These are phyloP conservation scores for Lethenteron camtschaticum DNA, from an alignment of 2,113 vertebrate genomes.

Conservation along the genomic window DNA sequence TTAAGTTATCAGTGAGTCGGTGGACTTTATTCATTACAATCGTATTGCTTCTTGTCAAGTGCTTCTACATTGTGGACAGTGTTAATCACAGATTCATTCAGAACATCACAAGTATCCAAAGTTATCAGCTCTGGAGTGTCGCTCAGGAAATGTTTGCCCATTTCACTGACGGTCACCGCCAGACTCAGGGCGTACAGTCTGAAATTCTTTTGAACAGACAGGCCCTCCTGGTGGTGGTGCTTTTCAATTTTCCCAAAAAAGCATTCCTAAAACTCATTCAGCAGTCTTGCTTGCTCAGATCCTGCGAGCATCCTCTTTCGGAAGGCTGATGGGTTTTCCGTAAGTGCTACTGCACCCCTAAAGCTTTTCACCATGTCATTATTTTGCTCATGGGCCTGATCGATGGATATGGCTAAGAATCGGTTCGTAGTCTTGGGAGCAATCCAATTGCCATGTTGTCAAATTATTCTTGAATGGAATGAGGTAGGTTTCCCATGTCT, in stretches of 20 bases:
- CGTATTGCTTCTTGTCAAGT: not conserved
- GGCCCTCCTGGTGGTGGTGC: not conserved
- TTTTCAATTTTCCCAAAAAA: not conserved
- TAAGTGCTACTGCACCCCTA: not conserved
- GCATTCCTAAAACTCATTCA: conserved; percentile 1
- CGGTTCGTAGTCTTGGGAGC: not conserved
- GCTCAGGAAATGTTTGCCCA: not conserved
- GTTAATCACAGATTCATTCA: not conserved
- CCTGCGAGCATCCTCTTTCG: not conserved
- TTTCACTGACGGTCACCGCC: not conserved
- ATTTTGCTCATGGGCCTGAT: conserved; percentile 1
- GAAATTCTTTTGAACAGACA: not conserved
- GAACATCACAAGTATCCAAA: not conserved
- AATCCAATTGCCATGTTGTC: conserved; percentile 1
- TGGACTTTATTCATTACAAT: too few species aligned
- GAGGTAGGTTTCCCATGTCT: not conserved
- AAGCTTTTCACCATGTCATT: not conserved
- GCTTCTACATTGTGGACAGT: conserved; percentile 4
- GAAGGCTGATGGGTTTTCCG: not conserved
- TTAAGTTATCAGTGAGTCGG: too few species aligned
- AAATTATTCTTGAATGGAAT: not conserved
- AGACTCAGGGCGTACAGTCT: not conserved
- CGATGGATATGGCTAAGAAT: conserved; percentile 1
- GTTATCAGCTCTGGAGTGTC: not conserved
- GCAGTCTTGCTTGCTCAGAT: not conserved